Evolutionary conservation across 2,888 invertebrate species (phyloP), one percentile per base, ranked within the genome.

Genomic region (Lysandra coridon): DNA sequence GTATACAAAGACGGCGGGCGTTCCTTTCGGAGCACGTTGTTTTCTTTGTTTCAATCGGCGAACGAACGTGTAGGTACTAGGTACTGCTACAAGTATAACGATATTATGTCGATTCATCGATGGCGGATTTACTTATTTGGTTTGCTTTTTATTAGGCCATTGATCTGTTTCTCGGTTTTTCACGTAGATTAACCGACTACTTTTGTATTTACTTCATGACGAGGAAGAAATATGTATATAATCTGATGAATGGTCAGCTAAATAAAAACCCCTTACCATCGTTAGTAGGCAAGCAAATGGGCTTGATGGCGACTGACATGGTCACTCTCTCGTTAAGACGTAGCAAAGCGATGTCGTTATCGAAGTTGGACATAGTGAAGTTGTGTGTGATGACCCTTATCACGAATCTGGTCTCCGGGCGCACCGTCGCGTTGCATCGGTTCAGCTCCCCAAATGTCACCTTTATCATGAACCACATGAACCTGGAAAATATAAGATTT

Each of bases 401-500:
- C 73, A 98, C 97, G 88, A 97, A 97, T 83, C 98, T 95, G 0
- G 97, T 96, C 90, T 98, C 98, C 0, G 97, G 97, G 77, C 96
- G 95, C 75, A 91, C 91, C 73, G 96, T 96, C 78, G 97, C 96
- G 85, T 96, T 96, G 91, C 98, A 98, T 75, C 97, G 96, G 90
- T 98, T 97, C 88, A 98, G 98, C 89, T 98, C 98, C 0, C 98
- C 98, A 85, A 98, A 97, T 17, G 98, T 97, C 82, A 98, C 97
- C 91, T 97, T 97, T 88, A 98, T 97, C 97, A 98, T 97, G 92
- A 98, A 98, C 98, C 98, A 98, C 97, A 98, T 97, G 90, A 98
- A 98, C 83, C 97, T 97, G 95, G 83, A 96, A 89, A 78, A 78
- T 40, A 73, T 78, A 81, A 80, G 73, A 49, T 62, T 0, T 2